These are phyloP conservation scores for Hirundichthys speculiger DNA, from an alignment of 2,113 vertebrate genomes.

Conservation along the genomic window DNA sequence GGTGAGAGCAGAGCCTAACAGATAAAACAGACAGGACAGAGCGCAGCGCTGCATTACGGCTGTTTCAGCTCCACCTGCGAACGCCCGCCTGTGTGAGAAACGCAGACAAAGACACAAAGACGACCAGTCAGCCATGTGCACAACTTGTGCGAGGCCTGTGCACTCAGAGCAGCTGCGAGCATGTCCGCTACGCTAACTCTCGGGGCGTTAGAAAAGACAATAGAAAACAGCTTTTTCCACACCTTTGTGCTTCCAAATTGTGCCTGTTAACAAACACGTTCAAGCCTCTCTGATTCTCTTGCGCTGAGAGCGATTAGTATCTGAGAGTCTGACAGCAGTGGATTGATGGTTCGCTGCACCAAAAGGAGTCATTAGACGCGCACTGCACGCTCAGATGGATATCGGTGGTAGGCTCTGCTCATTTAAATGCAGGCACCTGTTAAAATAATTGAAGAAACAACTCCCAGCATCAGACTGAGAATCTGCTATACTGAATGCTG, in stretches of 20 bases:
- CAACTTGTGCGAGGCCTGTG: slow-evolving; percentile 61
- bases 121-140: slow-evolving; percentile 58
- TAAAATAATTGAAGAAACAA: slow-evolving; percentile 9
- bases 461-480: slow-evolving; percentile 8
- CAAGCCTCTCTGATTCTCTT: slow-evolving; percentile 11
- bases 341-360: slow-evolving; percentile 44
- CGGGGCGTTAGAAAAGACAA: slow-evolving; percentile 30
- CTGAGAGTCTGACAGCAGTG: slow-evolving; percentile 21
- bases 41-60: slow-evolving; percentile 50
- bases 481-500: slow-evolving; percentile 4
- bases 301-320: slow-evolving; percentile 7
- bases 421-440: slow-evolving; percentile 42
- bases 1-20: slow-evolving; percentile 30
- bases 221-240: slow-evolving; percentile 22
- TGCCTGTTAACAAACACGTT: slow-evolving; percentile 17
- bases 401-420: background rate
- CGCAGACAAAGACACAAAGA: slow-evolving; percentile 53
- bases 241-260: slow-evolving; percentile 32
- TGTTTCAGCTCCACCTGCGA: slow-evolving; percentile 59
- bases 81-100: slow-evolving; percentile 24
- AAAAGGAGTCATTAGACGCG: slow-evolving; percentile 22
- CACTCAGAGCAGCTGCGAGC: slow-evolving; percentile 65
- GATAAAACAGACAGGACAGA: slow-evolving; percentile 60
- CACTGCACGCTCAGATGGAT: slow-evolving; percentile 25
- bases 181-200: slow-evolving; percentile 59